A percentile compares a stretch with the other conserved stretches of the same genome.
Conservation (phyloP, 2,797 vertebrate species). For the Hyperoplus immaculatus region DNA sequence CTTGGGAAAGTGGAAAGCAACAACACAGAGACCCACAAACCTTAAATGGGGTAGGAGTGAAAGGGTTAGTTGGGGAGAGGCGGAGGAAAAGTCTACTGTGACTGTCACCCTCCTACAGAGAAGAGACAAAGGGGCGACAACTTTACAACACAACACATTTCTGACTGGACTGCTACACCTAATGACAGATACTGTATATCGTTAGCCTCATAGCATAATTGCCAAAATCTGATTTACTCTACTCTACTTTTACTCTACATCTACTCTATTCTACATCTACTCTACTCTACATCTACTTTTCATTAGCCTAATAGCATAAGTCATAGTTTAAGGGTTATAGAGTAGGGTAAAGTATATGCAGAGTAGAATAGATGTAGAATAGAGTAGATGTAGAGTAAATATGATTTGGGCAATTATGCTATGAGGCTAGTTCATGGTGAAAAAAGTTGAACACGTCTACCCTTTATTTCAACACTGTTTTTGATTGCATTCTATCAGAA, state of each 20-base stretch:
- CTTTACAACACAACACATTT: slow-evolving; percentile 68
- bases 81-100: slow-evolving; percentile 92
- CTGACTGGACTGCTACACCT: slow-evolving; percentile 38
- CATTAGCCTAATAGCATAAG: too few species aligned
- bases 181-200: slow-evolving; percentile 14
- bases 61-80: slow-evolving; percentile 98
- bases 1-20: slow-evolving; percentile 32
- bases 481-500: not conserved
- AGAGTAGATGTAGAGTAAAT: too few species aligned
- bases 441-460: not conserved
- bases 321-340: too few species aligned
- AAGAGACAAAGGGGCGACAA: slow-evolving; percentile 89
- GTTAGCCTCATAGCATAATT: too few species aligned
- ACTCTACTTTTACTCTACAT: too few species aligned
- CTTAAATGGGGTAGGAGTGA: slow-evolving; percentile 98
- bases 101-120: slow-evolving; percentile 93
- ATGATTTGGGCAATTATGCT: too few species aligned
- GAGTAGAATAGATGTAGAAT: too few species aligned
- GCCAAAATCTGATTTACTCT: too few species aligned
- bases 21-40: slow-evolving; percentile 90
- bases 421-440: too few species aligned
- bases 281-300: too few species aligned
- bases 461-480: not conserved
- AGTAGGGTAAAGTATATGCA: too few species aligned
- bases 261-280: too few species aligned